phyloP scores from a whole-genome alignment of 35 echinoderm and acorn worm species.

The Apostichopus japonicus region DNA sequence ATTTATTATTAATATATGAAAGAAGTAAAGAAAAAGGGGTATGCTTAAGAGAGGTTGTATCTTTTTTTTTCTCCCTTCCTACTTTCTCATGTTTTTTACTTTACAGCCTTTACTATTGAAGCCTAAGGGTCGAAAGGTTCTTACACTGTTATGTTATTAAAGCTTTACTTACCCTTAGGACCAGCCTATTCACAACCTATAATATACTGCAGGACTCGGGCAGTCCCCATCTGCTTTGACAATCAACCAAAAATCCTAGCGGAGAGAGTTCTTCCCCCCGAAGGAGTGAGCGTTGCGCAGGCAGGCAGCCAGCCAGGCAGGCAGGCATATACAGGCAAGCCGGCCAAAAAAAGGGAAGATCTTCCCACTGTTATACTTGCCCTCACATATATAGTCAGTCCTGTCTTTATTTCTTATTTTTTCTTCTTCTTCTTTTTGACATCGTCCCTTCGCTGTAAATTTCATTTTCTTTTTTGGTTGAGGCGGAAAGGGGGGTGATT shows the following conservation, averaged over 20 bases:
- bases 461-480: constrained; percentile 41
- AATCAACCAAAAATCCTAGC: constrained; percentile 14
- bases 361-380: constrained; percentile 24
- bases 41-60: neutral
- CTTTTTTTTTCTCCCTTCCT: neutral
- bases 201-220: neutral
- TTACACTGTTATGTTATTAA: constrained; percentile 44
- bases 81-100: neutral
- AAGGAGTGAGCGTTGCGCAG: constrained; percentile 10
- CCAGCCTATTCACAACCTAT: constrained; percentile 2
- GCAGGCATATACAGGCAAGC: no score
- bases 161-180: constrained; percentile 41
- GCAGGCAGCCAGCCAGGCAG: no score
- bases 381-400: neutral
- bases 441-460: constrained; percentile 4
- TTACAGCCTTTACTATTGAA: neutral
- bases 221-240: constrained; percentile 17
- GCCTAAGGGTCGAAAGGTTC: neutral
- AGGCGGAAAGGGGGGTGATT: constrained; percentile 6
- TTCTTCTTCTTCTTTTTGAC: neutral
- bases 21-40: neutral
- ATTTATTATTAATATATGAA: constrained; percentile 41
- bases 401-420: neutral
- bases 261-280: neutral
- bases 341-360: neutral